phyloP scores from a whole-genome alignment of 2,113 vertebrate species.

The Albula glossodonta region DNA sequence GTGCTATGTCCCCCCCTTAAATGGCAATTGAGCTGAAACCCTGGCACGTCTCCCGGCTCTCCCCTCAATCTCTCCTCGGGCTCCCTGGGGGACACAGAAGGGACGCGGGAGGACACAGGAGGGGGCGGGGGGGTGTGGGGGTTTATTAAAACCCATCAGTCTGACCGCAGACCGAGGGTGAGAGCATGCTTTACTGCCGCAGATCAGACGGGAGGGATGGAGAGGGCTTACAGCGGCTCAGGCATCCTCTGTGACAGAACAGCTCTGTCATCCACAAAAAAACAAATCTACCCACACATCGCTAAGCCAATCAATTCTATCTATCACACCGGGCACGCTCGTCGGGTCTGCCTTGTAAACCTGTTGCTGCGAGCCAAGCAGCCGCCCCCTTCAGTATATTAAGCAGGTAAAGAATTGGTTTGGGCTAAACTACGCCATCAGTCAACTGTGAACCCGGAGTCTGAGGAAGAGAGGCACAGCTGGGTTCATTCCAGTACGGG shows the following conservation, averaged over 20 bases:
- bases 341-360: not conserved
- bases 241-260: not conserved
- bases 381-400: too few relatives aligned
- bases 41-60: not conserved
- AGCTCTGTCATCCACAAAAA: not conserved
- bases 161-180: not conserved
- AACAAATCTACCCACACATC: not conserved
- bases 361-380: too few relatives aligned
- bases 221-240: not conserved
- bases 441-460: not conserved
- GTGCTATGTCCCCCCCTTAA: not conserved
- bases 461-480: not conserved
- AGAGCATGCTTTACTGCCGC: not conserved
- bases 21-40: not conserved
- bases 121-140: not conserved
- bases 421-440: not conserved
- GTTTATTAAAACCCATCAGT: conserved; percentile 30
- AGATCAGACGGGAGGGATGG: not conserved
- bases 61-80: not conserved
- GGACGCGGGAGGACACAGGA: too few relatives aligned
- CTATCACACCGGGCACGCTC: conserved; percentile 9
- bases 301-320: not conserved
- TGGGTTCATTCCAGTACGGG: not conserved
- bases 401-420: too few relatives aligned
- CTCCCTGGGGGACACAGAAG: not conserved